These are phyloP conservation scores for Pachymerium ferrugineum DNA, from an alignment of 2,888 invertebrate species.

Conservation along the genomic window DNA sequence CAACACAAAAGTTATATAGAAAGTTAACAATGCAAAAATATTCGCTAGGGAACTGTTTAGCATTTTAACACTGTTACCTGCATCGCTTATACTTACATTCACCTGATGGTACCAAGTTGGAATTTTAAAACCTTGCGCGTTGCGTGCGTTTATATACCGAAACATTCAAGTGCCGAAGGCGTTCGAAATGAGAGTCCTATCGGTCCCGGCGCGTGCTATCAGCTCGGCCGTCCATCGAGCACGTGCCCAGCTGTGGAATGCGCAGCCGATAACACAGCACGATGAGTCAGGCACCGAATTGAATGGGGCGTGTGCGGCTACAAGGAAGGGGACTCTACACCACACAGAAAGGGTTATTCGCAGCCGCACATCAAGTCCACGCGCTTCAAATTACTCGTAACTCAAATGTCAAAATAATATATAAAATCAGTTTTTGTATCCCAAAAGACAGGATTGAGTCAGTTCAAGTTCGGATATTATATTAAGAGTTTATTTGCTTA, in stretches of 20 bases:
- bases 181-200: background rate
- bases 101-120: too few relatives aligned
- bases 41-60: too few relatives aligned
- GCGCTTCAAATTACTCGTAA: background rate
- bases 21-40: too few relatives aligned
- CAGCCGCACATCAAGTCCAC: slow-evolving; percentile 2
- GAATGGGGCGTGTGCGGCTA: slow-evolving; percentile 23
- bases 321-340: background rate
- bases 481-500: background rate
- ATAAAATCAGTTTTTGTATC: background rate
- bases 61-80: too few relatives aligned
- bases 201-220: background rate
- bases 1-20: too few relatives aligned
- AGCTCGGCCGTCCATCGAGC: background rate
- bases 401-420: background rate
- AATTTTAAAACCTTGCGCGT: too few relatives aligned
- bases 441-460: background rate
- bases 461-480: background rate
- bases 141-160: too few relatives aligned
- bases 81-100: too few relatives aligned
- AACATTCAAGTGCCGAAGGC: too few relatives aligned
- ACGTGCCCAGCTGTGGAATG: slow-evolving; percentile 31
- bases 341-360: background rate
- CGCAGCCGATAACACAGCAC: slow-evolving; percentile 29
- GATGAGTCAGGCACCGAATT: slow-evolving; percentile 31